Evolutionary conservation across 2,888 invertebrate genomes (phyloP), one percentile per base, ranked within the genome.

Genomic region (Ametastegia equiseti): DNA sequence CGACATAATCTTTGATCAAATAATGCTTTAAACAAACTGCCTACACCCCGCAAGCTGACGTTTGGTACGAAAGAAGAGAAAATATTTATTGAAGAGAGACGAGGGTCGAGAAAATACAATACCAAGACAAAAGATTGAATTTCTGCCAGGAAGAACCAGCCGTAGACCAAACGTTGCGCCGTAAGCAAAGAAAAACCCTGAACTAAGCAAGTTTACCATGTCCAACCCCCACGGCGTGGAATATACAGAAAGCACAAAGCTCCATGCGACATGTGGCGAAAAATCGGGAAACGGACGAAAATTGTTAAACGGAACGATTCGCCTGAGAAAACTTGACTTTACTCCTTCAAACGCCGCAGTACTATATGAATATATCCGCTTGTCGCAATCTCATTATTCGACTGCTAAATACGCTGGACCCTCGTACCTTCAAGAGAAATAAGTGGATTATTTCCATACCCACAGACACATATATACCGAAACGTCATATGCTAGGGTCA

Each of bases 201-300:
- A 54, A 75, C 33, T 33, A 54, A 75, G 19, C 23, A 75, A 75
- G 54, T 75, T 30, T 45, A 36, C 50, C 50, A n/a, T 54, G 36
- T 75, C 36, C 75, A 23, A 54, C 0, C 19, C 0, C 23, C 19
- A 11, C 2, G 27, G 13, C 45, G 36, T n/a, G n/a, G n/a, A n/a
- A 54, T 30, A 54, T 54, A 54, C n/a, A 36, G 15, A 39, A 39
- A 19, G 39, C 54, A 54, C 13, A 50, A 36, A 54, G 50, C 23
- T 3, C 33, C 36, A 23, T n/a, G 50, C 54, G 75, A 36, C 75
- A 75, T 75, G 36, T 54, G 75, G 75, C 15, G 75, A 54, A n/a
- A n/a, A 75, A 75, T 54, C 36, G 75, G 36, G 13, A 50, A 75
- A 54, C 11, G 54, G 75, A 75, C 36, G 11, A 30, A 54, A 75